Evolutionary conservation across 2,113 vertebrate species (phyloP).

Genomic region (Rhagologus leucostigma): DNA sequence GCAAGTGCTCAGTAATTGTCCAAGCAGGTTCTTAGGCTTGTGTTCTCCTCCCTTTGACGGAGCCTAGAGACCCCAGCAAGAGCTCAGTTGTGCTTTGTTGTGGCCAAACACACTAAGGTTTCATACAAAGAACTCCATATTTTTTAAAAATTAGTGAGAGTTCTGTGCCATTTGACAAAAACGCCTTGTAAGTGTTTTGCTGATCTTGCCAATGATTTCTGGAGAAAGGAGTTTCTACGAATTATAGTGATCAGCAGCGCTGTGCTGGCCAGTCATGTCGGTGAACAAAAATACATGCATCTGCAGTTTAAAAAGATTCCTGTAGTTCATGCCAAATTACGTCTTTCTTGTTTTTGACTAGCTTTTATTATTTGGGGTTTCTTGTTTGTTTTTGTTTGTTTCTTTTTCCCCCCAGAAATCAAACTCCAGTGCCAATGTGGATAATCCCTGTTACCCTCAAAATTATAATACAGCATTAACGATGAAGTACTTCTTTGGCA

Average conservation of each 20-base stretch:
- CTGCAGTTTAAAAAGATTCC: background rate
- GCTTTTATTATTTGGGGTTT: background rate
- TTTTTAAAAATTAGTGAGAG: background rate
- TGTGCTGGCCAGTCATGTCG: background rate
- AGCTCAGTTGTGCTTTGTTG: background rate
- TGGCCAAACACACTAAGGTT: background rate
- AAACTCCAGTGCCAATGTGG: constrained; percentile 5
- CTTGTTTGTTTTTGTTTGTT: background rate
- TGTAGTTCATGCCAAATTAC: background rate
- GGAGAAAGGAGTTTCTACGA: background rate
- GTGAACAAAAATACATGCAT: background rate
- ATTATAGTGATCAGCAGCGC: background rate
- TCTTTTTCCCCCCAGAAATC: constrained; percentile 41
- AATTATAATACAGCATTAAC: constrained; percentile 63
- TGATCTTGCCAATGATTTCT: background rate
- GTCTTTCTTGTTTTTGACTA: background rate
- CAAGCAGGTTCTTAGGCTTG: background rate
- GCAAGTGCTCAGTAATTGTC: background rate
- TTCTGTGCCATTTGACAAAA: background rate
- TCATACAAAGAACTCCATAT: background rate
- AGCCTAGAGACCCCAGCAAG: background rate
- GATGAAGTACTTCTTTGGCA: constrained; percentile 74
- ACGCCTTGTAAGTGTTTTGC: background rate
- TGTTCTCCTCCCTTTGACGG: background rate
- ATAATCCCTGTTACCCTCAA: constrained; percentile 84